Conservation (phyloP, 2,888 invertebrate genomes). For the Acanthosepion esculentum region DNA sequence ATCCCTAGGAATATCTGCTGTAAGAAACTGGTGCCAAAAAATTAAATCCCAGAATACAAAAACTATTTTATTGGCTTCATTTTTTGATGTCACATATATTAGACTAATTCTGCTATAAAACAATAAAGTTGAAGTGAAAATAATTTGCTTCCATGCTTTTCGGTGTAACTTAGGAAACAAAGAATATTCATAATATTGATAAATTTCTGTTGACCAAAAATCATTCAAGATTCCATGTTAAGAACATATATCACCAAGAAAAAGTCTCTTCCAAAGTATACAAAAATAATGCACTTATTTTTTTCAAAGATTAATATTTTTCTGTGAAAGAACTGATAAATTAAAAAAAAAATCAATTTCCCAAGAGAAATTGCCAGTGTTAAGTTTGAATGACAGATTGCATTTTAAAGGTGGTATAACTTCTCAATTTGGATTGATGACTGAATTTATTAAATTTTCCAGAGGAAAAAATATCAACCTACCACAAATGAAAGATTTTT, state of each 20-base stretch:
- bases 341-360: background rate
- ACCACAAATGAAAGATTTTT: background rate
- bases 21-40: no score
- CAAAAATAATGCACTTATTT: background rate
- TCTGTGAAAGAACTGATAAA: background rate
- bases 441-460: background rate
- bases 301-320: background rate
- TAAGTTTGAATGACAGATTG: background rate
- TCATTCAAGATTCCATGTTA: background rate
- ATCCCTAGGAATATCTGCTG: no score
- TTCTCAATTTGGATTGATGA: background rate
- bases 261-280: background rate
- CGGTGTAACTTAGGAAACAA: background rate
- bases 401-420: background rate
- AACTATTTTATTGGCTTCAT: no score
- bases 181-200: background rate
- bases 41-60: no score
- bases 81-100: no score
- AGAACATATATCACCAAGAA: background rate
- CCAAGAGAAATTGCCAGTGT: background rate
- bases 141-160: no score
- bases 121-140: no score
- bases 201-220: background rate
- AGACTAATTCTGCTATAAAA: no score
- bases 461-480: background rate